phyloP scores from a whole-genome alignment of 2,888 invertebrate species.

The Plebejus anna region DNA sequence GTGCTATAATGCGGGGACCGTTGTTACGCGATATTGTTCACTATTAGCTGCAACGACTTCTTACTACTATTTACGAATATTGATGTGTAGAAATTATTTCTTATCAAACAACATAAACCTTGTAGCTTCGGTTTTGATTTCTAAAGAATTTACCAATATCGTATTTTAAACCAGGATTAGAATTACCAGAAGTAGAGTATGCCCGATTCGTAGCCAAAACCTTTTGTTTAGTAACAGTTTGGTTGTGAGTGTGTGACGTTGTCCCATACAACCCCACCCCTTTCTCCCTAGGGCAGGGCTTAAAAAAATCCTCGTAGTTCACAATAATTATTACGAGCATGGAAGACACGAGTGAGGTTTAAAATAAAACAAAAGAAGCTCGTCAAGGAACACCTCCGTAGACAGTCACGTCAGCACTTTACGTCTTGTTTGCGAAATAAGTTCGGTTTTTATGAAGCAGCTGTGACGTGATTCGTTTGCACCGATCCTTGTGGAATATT shows the following conservation, averaged over 20 bases:
- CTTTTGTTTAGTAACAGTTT: too few relatives aligned
- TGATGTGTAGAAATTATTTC: too few relatives aligned
- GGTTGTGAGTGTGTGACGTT: too few relatives aligned
- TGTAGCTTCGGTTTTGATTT: background rate
- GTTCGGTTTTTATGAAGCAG: slow-evolving; percentile 23
- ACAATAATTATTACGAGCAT: background rate
- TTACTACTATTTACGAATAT: too few relatives aligned
- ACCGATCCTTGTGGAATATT: slow-evolving; percentile 10
- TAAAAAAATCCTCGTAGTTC: background rate
- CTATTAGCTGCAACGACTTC: background rate
- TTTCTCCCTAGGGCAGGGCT: too few relatives aligned
- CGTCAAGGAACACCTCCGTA: background rate
- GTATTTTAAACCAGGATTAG: too few relatives aligned
- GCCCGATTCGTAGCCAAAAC: too few relatives aligned
- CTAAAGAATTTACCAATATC: background rate
- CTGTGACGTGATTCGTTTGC: slow-evolving; percentile 21
- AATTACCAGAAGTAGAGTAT: too few relatives aligned
- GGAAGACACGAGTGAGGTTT: background rate
- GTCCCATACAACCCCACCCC: too few relatives aligned
- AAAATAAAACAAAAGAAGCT: slow-evolving; percentile 14
- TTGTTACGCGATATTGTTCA: too few relatives aligned
- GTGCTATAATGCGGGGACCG: too few relatives aligned
- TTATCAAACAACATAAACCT: too few relatives aligned
- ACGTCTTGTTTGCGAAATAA: slow-evolving; percentile 23
- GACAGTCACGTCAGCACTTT: slow-evolving; percentile 19